phyloP scores from a whole-genome alignment of 2,888 invertebrate species.

The Heliconius ethilla region DNA sequence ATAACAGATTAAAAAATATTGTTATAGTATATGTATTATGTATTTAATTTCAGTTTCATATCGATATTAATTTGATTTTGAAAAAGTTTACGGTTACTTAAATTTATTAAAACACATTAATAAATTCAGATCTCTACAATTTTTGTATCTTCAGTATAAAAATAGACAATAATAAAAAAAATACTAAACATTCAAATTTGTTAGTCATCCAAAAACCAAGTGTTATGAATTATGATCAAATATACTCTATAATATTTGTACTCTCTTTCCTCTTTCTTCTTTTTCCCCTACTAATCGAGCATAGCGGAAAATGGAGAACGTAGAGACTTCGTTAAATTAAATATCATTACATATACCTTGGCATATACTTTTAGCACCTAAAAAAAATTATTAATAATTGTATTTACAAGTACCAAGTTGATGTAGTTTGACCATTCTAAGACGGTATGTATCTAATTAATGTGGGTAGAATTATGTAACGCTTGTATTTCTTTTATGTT shows the following conservation, averaged over 20 bases:
- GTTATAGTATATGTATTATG: neutral
- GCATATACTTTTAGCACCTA: neutral
- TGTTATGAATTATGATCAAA: no score
- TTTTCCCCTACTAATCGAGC: no score
- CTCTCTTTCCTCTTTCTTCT: no score
- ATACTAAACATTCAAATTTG: no score
- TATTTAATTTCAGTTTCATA: neutral
- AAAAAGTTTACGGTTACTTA: neutral
- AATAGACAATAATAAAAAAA: no score
- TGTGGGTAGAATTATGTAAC: slow-evolving; percentile 71
- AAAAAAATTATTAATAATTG: neutral
- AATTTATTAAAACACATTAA: neutral
- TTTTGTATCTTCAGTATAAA: no score
- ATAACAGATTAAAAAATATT: neutral
- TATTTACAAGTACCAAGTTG: slow-evolving; percentile 45
- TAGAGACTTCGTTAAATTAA: no score
- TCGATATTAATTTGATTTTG: neutral
- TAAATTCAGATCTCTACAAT: neutral
- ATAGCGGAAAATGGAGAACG: no score
- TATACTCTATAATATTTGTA: no score
- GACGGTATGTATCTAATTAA: slow-evolving; percentile 69
- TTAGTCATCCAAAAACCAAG: no score
- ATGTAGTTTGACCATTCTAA: slow-evolving; percentile 64
- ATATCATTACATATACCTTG: no score
- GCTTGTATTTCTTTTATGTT: slow-evolving; percentile 62